Base-by-base conservation (phyloP, 2,113 vertebrate genomes). In the Danionella cerebrum region DNA sequence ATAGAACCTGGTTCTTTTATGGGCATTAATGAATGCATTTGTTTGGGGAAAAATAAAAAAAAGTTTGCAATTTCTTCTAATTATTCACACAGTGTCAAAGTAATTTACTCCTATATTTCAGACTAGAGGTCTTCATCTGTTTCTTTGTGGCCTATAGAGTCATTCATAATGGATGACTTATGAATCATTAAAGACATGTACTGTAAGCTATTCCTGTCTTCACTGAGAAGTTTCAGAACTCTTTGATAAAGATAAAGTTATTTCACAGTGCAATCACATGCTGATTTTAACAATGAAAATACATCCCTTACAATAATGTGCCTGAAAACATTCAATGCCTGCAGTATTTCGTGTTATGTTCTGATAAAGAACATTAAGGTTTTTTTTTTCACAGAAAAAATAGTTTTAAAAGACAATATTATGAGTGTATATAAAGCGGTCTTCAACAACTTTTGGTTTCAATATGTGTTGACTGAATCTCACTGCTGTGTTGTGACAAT, bases 231-330 rank as follows among this genome's bases (percentile, higher is more conserved):
- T 35, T 38, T 16, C 35, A 58, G 21, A 45, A 60, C 58, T 60
- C 39, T 14, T 31, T 60, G 31, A 45, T 44, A 60, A 31, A 45
- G 58, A 6, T 60, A 45, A 31, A 45, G 11, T 60, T 31, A 60
- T 60, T 44, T 60, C 58, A 45, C 39, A 60, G 25, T 45, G 39
- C 39, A 60, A 19, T 18, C 42, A 60, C 31, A 41, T 29, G 8
- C 58, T 29, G 16, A 45, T 45, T 60, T 19, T 45, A 45, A 45
- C n/a, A 18, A 60, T 45, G n/a, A 3, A 13, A 60, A 25, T 21
- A 60, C 41, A 13, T 60, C n/a, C 58, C 58, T 60, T 45, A 31
- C 58, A 45, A 13, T 31, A 19, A 38, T 45, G 41, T 31, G 45
- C 45, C 29, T 60, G 12, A 60, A 60, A 45, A 44, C 14, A 60